Percentiles rank a stretch among this genome's conserved stretches.
phyloP scores from a whole-genome alignment of 2,888 invertebrate species.

The Masnerella sp. region DNA sequence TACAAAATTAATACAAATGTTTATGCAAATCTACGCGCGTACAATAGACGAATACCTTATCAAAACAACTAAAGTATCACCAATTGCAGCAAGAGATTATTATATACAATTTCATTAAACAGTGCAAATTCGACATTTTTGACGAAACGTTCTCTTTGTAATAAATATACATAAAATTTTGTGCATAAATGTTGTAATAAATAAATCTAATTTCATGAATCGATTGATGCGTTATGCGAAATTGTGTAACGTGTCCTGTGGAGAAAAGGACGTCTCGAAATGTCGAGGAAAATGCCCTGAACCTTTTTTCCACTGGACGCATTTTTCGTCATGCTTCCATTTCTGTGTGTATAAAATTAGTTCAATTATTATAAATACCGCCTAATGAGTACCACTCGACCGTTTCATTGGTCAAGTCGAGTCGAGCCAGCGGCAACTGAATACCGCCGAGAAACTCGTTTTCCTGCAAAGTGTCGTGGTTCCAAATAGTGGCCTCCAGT shows the following conservation, averaged over 20 bases:
- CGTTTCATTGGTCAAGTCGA: slow-evolving; percentile 88
- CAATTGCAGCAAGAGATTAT: slow-evolving; percentile 26
- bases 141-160: slow-evolving; percentile 2
- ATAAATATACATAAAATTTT: slow-evolving; percentile 14
- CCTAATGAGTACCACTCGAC: slow-evolving; percentile 91
- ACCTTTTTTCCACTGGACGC: no score
- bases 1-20: slow-evolving; percentile 42
- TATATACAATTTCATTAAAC: no score
- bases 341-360: slow-evolving; percentile 34
- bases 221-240: not conserved
- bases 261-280: no score
- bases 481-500: slow-evolving; percentile 97
- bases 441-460: slow-evolving; percentile 97
- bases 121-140: slow-evolving; percentile 21
- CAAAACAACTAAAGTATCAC: slow-evolving; percentile 33
- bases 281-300: no score
- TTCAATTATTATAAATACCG: slow-evolving; percentile 71
- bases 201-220: slow-evolving; percentile 9
- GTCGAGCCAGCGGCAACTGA: slow-evolving; percentile 85
- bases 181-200: slow-evolving; percentile 11
- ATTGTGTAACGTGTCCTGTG: no score
- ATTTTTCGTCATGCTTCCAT: not conserved
- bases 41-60: not conserved
- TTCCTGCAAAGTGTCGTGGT: slow-evolving; percentile 94
- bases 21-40: slow-evolving; percentile 19